Conservation (phyloP, 2,113 vertebrate genomes). For the Cisticola juncidis region DNA sequence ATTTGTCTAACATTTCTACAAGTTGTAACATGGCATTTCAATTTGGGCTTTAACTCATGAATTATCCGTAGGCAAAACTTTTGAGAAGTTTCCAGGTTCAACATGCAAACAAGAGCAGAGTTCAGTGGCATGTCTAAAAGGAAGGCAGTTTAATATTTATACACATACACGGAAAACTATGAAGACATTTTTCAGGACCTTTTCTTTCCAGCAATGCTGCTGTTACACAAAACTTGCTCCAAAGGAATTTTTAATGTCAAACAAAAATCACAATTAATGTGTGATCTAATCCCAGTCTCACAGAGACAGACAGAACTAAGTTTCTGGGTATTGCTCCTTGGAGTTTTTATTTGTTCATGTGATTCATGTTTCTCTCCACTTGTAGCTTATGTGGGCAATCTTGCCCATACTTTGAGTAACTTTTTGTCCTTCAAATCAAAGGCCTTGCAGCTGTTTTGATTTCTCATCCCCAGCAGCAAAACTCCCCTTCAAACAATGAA, state of each 20-base stretch:
- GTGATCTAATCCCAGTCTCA: not conserved
- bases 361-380: not conserved
- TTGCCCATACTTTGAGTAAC: not conserved
- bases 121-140: conserved; percentile 42
- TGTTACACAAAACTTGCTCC: not conserved
- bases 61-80: conserved; percentile 52
- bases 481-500: not conserved
- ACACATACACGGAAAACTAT: not conserved
- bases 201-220: conserved; percentile 11
- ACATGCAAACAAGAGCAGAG: conserved; percentile 53
- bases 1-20: conserved; percentile 69
- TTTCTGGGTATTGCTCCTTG: not conserved
- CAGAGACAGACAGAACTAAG: not conserved
- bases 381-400: not conserved
- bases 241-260: conserved; percentile 9
- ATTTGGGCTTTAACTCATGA: conserved; percentile 61
- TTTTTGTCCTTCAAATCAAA: not conserved
- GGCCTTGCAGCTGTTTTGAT: not conserved
- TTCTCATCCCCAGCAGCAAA: not conserved
- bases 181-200: conserved; percentile 45
- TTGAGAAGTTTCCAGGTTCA: conserved; percentile 64
- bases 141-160: conserved; percentile 53
- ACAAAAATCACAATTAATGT: not conserved
- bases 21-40: conserved; percentile 67
- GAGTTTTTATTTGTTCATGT: not conserved